Evolutionary conservation across 1,140 invertebrate species (phyloP), one percentile per base, ranked within the genome.

Genomic region (Drosophila pallidifrons): DNA sequence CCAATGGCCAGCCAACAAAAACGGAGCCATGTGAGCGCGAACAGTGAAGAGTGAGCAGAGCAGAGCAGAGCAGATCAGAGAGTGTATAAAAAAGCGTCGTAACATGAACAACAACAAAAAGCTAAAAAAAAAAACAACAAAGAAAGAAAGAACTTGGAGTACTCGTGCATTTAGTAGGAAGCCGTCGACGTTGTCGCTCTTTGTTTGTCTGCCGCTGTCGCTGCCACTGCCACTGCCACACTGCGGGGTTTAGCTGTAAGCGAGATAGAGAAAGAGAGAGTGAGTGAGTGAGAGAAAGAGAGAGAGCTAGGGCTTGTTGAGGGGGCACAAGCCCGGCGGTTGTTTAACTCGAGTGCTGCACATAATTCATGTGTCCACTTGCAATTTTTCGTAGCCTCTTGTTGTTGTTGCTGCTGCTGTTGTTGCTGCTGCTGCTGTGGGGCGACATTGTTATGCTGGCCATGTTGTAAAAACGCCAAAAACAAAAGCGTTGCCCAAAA

Each of bases 351-450:
- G 83, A 88, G 85, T 88, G 85, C 81, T 89, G 85, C 85, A 88
- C 85, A 88, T 88, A 88, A 88, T 88, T 88, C 83, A 88, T 88
- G 83, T 88, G 83, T 88, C 83, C 83, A 88, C 83, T 89, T 89
- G 83, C 85, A 89, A 88, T 88, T 88, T 88, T 88, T 88, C 83
- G 82, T 87, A 73, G 60, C 46, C 45, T 30, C 28, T 51, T 68
- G 28, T 46, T 64, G n/a, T 30, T 73, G 47, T 13, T 47, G 35
- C 20, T 60, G 38, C 20, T 63, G 38, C 2, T 70, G 57, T 25
- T 54, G 25, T 38, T 51, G 35, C 32, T 54, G 30, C 11, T 47
- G 55, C 8, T 61, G 72, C 25, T 77, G 55, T 46, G 30, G 67
- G 76, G 71, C 81, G 81, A 88, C 85, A 88, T 88, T 88, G 85